Evolutionary conservation across 2,113 vertebrate species (phyloP).

Genomic region (Anolis carolinensis): DNA sequence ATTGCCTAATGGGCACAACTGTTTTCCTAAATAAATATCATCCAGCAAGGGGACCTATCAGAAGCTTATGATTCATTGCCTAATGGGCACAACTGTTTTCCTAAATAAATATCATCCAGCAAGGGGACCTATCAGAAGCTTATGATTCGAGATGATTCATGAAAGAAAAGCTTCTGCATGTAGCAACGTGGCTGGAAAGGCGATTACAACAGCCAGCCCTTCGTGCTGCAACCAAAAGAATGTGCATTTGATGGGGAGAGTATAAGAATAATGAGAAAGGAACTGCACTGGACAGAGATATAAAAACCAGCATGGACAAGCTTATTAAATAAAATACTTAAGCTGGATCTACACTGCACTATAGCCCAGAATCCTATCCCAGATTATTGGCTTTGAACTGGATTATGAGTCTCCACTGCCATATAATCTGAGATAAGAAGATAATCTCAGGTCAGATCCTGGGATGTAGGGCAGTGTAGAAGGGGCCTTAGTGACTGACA

Average conservation of each 20-base stretch:
- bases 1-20: slow-evolving; percentile 61
- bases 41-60: slow-evolving; percentile 42
- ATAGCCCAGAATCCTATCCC: no score
- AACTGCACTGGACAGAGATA: no score
- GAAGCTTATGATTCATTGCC: slow-evolving; percentile 67
- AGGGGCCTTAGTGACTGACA: not conserved
- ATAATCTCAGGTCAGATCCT: no score
- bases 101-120: slow-evolving; percentile 62
- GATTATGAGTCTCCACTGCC: no score
- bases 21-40: slow-evolving; percentile 60
- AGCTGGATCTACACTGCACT: no score
- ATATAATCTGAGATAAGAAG: no score
- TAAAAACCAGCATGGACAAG: no score
- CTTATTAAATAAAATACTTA: no score
- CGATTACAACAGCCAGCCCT: slow-evolving; percentile 9
- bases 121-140: slow-evolving; percentile 24
- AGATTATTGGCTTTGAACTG: no score
- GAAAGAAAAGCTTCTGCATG: slow-evolving; percentile 46
- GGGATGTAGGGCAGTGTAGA: no score
- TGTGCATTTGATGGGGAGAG: not conserved
- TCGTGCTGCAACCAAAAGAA: slow-evolving; percentile 38
- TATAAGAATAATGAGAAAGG: no score
- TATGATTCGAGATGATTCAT: slow-evolving; percentile 65
- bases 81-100: slow-evolving; percentile 61
- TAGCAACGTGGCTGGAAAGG: slow-evolving; percentile 40